phyloP scores from a whole-genome alignment of 2,113 vertebrate species.

The Pipa parva region DNA sequence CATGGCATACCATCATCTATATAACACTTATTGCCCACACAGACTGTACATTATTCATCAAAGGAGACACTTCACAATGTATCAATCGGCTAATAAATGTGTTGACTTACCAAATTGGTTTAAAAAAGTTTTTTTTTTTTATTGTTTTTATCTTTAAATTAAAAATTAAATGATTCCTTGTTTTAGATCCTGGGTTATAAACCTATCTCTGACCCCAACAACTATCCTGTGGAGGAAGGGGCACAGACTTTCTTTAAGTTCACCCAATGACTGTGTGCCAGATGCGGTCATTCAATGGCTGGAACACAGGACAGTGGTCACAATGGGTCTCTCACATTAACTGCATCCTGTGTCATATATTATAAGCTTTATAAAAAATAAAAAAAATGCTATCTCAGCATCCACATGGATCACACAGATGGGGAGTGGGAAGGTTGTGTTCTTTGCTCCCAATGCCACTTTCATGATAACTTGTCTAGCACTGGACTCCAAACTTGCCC shows the following conservation, averaged over 20 bases:
- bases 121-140: constrained; percentile 9
- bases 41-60: not conserved
- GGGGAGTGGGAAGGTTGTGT: too few relatives aligned
- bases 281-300: not conserved
- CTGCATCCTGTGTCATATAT: not conserved
- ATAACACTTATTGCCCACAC: too few relatives aligned
- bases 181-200: not conserved
- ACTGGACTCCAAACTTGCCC: too few relatives aligned
- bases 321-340: not conserved
- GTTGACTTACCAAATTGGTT: not conserved
- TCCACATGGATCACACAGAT: too few relatives aligned
- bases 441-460: too few relatives aligned
- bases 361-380: not conserved
- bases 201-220: not conserved
- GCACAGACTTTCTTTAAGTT: too few relatives aligned
- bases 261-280: not conserved
- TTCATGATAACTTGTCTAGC: too few relatives aligned
- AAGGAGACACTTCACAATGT: too few relatives aligned
- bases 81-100: too few relatives aligned
- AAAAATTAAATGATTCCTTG: not conserved
- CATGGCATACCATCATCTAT: too few relatives aligned
- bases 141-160: constrained; percentile 2
- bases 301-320: not conserved
- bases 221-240: not conserved
- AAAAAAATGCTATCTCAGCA: not conserved